Conservation (phyloP, 2,888 invertebrate species). For the Ceraclea dissimilis region DNA sequence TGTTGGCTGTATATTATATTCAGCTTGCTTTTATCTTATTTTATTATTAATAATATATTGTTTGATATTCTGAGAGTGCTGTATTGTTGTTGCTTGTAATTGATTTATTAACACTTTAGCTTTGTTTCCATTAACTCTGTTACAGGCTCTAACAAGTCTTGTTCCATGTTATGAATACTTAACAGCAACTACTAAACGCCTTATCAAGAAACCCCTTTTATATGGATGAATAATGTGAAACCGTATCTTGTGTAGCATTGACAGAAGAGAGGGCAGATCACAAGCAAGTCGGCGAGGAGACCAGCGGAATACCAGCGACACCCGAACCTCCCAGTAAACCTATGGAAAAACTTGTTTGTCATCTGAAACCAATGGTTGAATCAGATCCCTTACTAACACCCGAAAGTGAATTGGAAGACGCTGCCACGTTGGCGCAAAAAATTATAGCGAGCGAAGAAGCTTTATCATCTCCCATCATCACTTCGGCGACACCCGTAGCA, state of each 20-base stretch:
- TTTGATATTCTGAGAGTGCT: not conserved
- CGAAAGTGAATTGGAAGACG: constrained; percentile 47
- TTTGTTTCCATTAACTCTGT: constrained; percentile 45
- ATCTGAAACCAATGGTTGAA: constrained; percentile 37
- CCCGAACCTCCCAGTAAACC: constrained; percentile 5
- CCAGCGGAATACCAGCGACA: constrained; percentile 27
- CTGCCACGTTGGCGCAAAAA: constrained; percentile 41
- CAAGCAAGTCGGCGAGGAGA: constrained; percentile 41
- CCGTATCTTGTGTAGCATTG: constrained; percentile 46
- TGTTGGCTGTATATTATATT: constrained; percentile 16
- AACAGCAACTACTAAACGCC: constrained; percentile 43
- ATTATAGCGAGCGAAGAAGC: constrained; percentile 42
- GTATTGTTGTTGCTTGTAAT: constrained; percentile 36
- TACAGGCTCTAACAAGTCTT: constrained; percentile 54
- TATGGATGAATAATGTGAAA: constrained; percentile 32
- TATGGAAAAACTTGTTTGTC: constrained; percentile 25
- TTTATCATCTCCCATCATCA: constrained; percentile 36
- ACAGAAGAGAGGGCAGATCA: constrained; percentile 38
- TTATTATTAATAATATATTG: constrained; percentile 4
- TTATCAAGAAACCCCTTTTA: constrained; percentile 34
- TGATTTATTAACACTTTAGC: constrained; percentile 42
- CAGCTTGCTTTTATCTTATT: constrained; percentile 12
- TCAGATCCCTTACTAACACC: constrained; percentile 43
- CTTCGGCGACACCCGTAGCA: constrained; percentile 34
- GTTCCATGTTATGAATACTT: constrained; percentile 48